A percentile compares a stretch with the other conserved stretches of the same genome.
Conservation (phyloP, 2,888 invertebrate species). For the Phalangium opilio region DNA sequence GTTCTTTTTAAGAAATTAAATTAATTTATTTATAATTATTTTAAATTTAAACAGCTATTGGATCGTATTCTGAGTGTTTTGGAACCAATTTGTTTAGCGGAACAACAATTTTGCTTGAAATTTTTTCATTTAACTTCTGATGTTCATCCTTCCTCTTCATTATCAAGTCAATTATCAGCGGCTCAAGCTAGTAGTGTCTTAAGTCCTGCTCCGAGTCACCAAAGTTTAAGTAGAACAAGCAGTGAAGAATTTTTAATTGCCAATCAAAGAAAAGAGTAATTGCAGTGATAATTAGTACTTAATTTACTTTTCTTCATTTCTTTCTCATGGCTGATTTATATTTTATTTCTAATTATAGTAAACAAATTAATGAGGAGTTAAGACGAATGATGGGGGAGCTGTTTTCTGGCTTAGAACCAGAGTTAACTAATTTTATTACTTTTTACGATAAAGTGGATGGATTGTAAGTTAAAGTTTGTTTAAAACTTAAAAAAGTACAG, state of each 20-base stretch:
- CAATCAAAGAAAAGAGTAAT: conserved; percentile 17
- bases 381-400: conserved; percentile 63
- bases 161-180: conserved; percentile 10
- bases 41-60: conserved; percentile 38
- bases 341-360: conserved; percentile 19
- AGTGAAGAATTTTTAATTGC: conserved; percentile 18
- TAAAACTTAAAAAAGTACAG: neutral
- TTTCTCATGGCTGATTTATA: too few relatives aligned
- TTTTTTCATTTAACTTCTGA: conserved; percentile 68
- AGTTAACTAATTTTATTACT: conserved; percentile 67
- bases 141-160: conserved; percentile 22
- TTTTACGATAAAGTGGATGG: conserved; percentile 75
- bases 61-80: conserved; percentile 75
- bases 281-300: too few relatives aligned
- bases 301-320: too few relatives aligned
- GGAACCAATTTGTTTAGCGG: conserved; percentile 78
- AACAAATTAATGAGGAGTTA: conserved; percentile 32
- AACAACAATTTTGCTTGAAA: conserved; percentile 82
- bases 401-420: conserved; percentile 72
- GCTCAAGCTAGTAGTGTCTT: conserved; percentile 6
- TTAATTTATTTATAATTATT: neutral
- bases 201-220: conserved; percentile 9
- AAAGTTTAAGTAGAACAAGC: conserved; percentile 14
- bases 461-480: conserved; percentile 48
- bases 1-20: too few relatives aligned